A percentile compares a stretch with the other conserved stretches of the same genome.
Evolutionary conservation across 2,888 invertebrate species (phyloP).

Genomic region (Caradrina kadenii): DNA sequence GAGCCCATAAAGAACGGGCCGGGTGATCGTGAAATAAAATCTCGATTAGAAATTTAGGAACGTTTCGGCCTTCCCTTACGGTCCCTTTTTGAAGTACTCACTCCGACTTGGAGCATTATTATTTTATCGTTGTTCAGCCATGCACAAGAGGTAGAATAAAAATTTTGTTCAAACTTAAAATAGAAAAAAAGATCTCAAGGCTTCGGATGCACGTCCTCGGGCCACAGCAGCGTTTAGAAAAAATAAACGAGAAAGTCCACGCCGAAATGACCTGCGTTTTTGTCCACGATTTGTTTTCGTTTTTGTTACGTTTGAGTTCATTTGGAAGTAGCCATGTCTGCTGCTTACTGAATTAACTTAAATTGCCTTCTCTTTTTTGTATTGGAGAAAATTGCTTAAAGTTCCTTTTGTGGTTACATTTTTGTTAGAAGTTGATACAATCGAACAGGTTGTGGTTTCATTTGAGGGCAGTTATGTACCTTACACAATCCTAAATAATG

Average conservation of each 20-base stretch:
- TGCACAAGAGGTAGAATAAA: slow-evolving; percentile 84
- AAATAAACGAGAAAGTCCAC: slow-evolving; percentile 88
- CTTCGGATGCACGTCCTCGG: slow-evolving; percentile 89
- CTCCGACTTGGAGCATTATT: slow-evolving; percentile 81
- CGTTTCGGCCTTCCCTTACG: slow-evolving; percentile 81
- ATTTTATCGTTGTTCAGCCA: slow-evolving; percentile 87
- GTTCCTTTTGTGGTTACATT: slow-evolving; percentile 78
- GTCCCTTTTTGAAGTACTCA: slow-evolving; percentile 81
- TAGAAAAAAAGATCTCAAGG: slow-evolving; percentile 81
- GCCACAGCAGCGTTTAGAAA: slow-evolving; percentile 81
- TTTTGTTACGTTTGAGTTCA: slow-evolving; percentile 90
- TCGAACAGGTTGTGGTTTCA: slow-evolving; percentile 59
- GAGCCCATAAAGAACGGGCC: slow-evolving; percentile 79
- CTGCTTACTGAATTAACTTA: slow-evolving; percentile 90
- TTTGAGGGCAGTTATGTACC: slow-evolving; percentile 30
- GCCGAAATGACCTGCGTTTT: slow-evolving; percentile 90
- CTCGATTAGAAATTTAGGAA: slow-evolving; percentile 86
- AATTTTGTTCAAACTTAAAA: slow-evolving; percentile 82
- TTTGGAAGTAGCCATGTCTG: slow-evolving; percentile 89
- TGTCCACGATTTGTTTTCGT: slow-evolving; percentile 89
- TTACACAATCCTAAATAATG: background rate
- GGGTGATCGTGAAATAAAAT: slow-evolving; percentile 83
- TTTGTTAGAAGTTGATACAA: slow-evolving; percentile 67
- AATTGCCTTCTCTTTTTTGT: slow-evolving; percentile 85
- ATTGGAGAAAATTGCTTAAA: slow-evolving; percentile 77